phyloP scores from a whole-genome alignment of 1,140 invertebrate genomes.

The Micrasema minimum region DNA sequence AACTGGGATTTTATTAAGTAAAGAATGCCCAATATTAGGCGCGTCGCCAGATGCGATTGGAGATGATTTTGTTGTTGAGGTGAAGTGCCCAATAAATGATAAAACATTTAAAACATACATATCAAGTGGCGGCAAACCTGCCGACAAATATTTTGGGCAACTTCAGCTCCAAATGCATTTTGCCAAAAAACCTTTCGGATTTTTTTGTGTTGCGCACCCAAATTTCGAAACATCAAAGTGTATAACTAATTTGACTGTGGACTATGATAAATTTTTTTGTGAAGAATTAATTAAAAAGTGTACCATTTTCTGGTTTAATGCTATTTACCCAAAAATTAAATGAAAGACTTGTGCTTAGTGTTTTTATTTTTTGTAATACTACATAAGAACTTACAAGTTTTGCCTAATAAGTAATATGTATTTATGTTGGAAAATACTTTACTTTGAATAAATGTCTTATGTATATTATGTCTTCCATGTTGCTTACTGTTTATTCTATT shows the following conservation, averaged over 20 bases:
- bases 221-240: not conserved
- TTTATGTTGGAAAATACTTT: too few species aligned
- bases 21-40: not conserved
- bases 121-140: not conserved
- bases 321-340: not conserved
- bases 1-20: not conserved
- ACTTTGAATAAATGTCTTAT: too few species aligned
- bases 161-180: constrained; percentile 2
- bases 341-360: too few species aligned
- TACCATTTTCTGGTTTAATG: not conserved
- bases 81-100: not conserved
- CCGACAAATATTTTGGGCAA: not conserved
- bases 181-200: not conserved
- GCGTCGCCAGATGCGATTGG: not conserved
- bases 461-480: too few species aligned
- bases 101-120: not conserved
- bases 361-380: too few species aligned
- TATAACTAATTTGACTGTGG: not conserved
- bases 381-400: too few species aligned
- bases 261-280: not conserved
- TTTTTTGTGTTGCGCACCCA: not conserved
- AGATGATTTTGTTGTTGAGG: not conserved
- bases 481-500: too few species aligned
- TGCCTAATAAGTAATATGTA: too few species aligned
- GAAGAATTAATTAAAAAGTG: not conserved